Conservation (phyloP, 2,113 vertebrate species). For the Crypturellus undulatus region DNA sequence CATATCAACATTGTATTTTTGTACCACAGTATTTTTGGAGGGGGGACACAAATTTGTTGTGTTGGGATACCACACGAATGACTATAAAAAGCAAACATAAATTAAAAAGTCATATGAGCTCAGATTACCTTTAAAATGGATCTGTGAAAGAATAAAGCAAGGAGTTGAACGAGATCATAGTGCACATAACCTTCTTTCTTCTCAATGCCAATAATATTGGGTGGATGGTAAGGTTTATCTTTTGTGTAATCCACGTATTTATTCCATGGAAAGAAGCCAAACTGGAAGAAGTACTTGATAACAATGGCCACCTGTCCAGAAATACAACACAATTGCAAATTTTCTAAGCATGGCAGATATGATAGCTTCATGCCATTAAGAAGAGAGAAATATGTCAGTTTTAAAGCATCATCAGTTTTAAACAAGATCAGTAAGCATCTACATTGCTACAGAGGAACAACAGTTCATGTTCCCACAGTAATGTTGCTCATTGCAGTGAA, state of each 20-base stretch:
- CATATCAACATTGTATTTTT: neutral
- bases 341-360: conserved; percentile 28
- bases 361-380: neutral
- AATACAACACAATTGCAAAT: conserved; percentile 12
- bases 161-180: conserved; percentile 93
- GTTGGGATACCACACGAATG: neutral
- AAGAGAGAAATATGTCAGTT: neutral
- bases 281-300: conserved; percentile 98
- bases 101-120: neutral
- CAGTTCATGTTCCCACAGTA: neutral
- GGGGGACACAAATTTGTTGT: neutral
- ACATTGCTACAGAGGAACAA: neutral
- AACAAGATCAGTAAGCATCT: neutral
- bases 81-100: neutral
- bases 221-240: conserved; percentile 87
- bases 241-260: conserved; percentile 78
- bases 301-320: conserved; percentile 89
- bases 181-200: conserved; percentile 97
- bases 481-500: neutral
- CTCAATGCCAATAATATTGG: conserved; percentile 97
- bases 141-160: conserved; percentile 96
- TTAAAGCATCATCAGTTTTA: neutral
- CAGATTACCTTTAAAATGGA: conserved; percentile 94
- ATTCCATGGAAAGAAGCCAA: conserved; percentile 96
- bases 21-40: neutral